Conservation (phyloP, 2,113 vertebrate species). For the Speoplatyrhinus poulsoni region DNA sequence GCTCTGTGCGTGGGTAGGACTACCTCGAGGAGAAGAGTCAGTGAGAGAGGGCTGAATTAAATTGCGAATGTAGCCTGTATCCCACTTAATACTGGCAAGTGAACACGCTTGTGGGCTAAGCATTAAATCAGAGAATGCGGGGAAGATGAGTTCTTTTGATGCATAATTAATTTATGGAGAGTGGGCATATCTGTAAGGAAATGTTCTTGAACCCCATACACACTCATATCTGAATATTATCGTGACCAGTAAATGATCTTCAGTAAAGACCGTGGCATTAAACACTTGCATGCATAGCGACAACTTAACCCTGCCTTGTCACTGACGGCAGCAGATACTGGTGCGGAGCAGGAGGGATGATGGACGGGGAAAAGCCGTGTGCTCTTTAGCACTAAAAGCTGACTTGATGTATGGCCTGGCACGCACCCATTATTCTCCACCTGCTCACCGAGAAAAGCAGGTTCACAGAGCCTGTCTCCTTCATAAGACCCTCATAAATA, state of each 20-base stretch:
- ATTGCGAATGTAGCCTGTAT: slow-evolving; percentile 40
- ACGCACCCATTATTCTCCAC: slow-evolving; percentile 63
- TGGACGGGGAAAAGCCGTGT: slow-evolving; percentile 33
- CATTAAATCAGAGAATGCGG: slow-evolving; percentile 13
- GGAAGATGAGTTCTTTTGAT: slow-evolving; percentile 55
- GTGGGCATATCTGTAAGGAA: slow-evolving; percentile 32
- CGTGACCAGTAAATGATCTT: slow-evolving; percentile 52
- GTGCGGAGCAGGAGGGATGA: slow-evolving; percentile 23
- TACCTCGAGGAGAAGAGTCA: slow-evolving; percentile 7
- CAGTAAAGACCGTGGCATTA: slow-evolving; percentile 6
- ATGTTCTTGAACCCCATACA: slow-evolving; percentile 58
- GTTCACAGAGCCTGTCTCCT: slow-evolving; percentile 26
- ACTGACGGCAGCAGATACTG: slow-evolving; percentile 34
- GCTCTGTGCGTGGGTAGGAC: slow-evolving; percentile 16
- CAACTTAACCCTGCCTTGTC: slow-evolving; percentile 32
- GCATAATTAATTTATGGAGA: slow-evolving; percentile 64
- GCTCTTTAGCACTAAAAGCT: slow-evolving; percentile 60
- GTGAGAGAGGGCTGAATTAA: neutral
- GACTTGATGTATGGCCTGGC: slow-evolving; percentile 56
- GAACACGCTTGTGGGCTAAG: slow-evolving; percentile 33
- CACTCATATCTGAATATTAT: slow-evolving; percentile 49
- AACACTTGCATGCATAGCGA: slow-evolving; percentile 4
- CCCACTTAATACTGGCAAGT: slow-evolving; percentile 38
- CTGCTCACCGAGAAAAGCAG: slow-evolving; percentile 38
- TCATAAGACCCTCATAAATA: slow-evolving; percentile 57